Evolutionary conservation across 2,888 invertebrate species (phyloP).

Genomic region (Schizaphis graminum): DNA sequence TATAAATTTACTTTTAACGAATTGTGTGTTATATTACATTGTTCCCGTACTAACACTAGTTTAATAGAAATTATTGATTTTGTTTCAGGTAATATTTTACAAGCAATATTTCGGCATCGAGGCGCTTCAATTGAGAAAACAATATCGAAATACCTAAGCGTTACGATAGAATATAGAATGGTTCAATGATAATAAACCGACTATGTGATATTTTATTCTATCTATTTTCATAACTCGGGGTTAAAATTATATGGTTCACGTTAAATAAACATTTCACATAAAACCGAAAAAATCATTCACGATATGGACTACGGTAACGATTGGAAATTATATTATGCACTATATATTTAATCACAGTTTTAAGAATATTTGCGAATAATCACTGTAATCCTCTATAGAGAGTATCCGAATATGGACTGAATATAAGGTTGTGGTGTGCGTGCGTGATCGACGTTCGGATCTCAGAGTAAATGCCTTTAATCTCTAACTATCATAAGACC

Average conservation of each 20-base stretch:
- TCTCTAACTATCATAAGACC: neutral
- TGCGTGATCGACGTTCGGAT: neutral
- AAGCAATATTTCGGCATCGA: neutral
- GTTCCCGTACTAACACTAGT: neutral
- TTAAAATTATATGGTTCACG: neutral
- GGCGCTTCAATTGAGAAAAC: neutral
- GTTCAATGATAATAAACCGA: slow-evolving; percentile 29
- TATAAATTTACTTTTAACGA: neutral
- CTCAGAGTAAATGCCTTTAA: neutral
- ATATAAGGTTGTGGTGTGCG: neutral
- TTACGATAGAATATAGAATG: neutral
- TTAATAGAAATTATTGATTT: slow-evolving; percentile 55
- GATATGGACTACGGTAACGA: neutral
- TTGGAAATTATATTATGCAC: neutral
- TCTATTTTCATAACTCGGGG: neutral
- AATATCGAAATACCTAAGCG: slow-evolving; percentile 41
- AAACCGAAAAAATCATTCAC: neutral
- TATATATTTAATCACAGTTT: neutral
- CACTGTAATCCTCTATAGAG: neutral
- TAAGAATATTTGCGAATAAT: neutral
- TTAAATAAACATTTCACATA: neutral
- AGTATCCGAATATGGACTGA: no score
- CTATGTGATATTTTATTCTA: neutral
- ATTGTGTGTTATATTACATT: neutral
- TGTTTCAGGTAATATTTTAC: slow-evolving; percentile 45